Base-by-base conservation (phyloP, 2,113 vertebrate genomes). In the Solea senegalensis region DNA sequence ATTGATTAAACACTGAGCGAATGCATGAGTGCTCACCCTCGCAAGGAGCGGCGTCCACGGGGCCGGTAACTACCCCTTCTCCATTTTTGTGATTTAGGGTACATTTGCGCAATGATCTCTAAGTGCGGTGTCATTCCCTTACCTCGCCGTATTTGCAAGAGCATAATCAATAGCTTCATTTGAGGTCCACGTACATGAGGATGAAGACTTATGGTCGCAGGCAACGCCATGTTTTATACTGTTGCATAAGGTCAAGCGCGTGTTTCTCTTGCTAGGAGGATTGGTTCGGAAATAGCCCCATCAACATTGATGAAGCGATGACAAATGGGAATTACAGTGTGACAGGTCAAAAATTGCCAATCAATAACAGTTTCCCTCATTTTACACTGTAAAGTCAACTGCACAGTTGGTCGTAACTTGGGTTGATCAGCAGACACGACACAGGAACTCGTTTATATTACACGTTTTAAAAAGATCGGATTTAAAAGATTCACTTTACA, bases 1-100 rank as follows among this genome's bases (percentile, higher is more conserved):
- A 92, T 91, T 90, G 89, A 93, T 92, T 91, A 91, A 92, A 90
- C 91, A 89, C 77, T 89, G 83, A 92, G 83, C 60, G 74, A 90
- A 90, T 89, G 89, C 81, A 74, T 51, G 52, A 84, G 73, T 82
- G 66, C 85, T 89, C 69, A 48, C 76, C 86, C 81, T 72, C 27
- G 69, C 76, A 53, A 41, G 81, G 80, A 55, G 71, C 64, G 40
- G 65, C 45, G 7, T 59, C 71, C 80, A 65, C 21, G 21, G 21
- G 26, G 72, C 67, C 78, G 59, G 74, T 69, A 72, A 82, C 82
- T 77, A 15, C 69, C 77, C 54, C 68, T 80, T 70, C 78, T 88
- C 83, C 75, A 79, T 88, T 87, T 87, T 80, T 81, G 72, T 87
- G 83, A 88, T 90, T 91, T 93, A 91, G 78, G 90, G 81, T 77